Conservation (phyloP, 2,888 invertebrate species). For the Eristalis tenax region DNA sequence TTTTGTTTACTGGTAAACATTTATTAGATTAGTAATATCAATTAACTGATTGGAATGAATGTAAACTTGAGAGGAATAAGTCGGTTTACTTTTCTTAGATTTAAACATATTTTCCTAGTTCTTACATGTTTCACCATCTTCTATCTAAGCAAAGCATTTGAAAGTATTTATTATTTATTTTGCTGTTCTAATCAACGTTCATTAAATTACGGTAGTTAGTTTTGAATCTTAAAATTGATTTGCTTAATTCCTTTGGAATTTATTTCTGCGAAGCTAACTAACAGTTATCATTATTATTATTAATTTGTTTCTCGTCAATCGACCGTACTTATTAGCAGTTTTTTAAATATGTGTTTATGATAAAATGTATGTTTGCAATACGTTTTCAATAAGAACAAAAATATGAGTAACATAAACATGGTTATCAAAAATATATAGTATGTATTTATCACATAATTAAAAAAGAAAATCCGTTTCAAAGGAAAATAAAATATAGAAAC, state of each 20-base stretch:
- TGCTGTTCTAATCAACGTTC: constrained; percentile 29
- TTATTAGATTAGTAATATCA: constrained; percentile 32
- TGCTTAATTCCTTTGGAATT: constrained; percentile 65
- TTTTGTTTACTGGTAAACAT: constrained; percentile 30
- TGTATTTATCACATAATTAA: constrained; percentile 69
- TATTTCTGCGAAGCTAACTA: constrained; percentile 56
- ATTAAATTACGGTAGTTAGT: constrained; percentile 52
- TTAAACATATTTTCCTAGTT: constrained; percentile 29
- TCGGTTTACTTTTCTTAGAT: constrained; percentile 27
- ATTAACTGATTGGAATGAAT: constrained; percentile 59
- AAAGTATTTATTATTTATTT: constrained; percentile 8
- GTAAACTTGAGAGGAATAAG: constrained; percentile 52
- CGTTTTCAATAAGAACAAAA: constrained; percentile 33
- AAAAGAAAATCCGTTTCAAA: constrained; percentile 43
- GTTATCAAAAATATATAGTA: constrained; percentile 69
- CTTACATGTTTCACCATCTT: constrained; percentile 54
- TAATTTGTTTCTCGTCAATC: constrained; percentile 32
- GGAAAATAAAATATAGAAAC: constrained; percentile 43
- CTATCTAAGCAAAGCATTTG: constrained; percentile 67
- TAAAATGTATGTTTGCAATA: constrained; percentile 46
- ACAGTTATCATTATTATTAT: constrained; percentile 45
- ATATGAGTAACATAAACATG: constrained; percentile 51
- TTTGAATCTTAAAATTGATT: constrained; percentile 56
- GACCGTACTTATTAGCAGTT: constrained; percentile 34
- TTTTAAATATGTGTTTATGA: constrained; percentile 23